Conservation (phyloP, 30 jellyfish, hydroid and myxozoan genomes). For the Nemopilema nomurai region DNA sequence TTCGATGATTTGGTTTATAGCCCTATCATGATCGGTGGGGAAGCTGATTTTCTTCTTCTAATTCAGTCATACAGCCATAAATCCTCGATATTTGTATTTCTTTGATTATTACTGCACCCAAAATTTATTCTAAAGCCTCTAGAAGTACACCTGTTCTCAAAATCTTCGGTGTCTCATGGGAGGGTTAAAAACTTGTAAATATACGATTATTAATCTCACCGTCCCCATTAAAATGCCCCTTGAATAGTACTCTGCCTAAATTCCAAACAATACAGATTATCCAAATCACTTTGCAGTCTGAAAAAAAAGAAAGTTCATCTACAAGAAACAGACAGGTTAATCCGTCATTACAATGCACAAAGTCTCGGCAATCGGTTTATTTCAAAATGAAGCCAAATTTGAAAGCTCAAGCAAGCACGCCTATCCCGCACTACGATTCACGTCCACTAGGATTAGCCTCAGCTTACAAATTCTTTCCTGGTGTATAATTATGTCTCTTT, state of each 20-base stretch:
- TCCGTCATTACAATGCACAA: not conserved
- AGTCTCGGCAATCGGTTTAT: not conserved
- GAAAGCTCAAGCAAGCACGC: not conserved
- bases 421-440: not conserved
- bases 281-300: constrained; percentile 3
- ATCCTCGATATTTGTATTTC: too few relatives aligned
- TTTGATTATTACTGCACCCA: too few relatives aligned
- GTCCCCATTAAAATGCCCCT: not conserved
- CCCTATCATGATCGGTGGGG: too few relatives aligned
- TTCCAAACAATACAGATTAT: not conserved
- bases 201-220: not conserved
- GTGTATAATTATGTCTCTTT: too few relatives aligned
- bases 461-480: not conserved
- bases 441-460: not conserved
- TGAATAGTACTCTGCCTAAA: not conserved
- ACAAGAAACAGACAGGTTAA: not conserved
- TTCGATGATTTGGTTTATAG: too few relatives aligned
- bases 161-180: not conserved
- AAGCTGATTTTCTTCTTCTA: too few relatives aligned
- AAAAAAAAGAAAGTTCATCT: constrained; percentile 4
- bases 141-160: not conserved
- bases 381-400: not conserved
- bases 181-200: not conserved
- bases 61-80: too few relatives aligned
- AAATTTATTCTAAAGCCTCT: too few relatives aligned